These are phyloP conservation scores for Limnodromus scolopaceus DNA, from an alignment of 2,797 vertebrate genomes.

Conservation along the genomic window DNA sequence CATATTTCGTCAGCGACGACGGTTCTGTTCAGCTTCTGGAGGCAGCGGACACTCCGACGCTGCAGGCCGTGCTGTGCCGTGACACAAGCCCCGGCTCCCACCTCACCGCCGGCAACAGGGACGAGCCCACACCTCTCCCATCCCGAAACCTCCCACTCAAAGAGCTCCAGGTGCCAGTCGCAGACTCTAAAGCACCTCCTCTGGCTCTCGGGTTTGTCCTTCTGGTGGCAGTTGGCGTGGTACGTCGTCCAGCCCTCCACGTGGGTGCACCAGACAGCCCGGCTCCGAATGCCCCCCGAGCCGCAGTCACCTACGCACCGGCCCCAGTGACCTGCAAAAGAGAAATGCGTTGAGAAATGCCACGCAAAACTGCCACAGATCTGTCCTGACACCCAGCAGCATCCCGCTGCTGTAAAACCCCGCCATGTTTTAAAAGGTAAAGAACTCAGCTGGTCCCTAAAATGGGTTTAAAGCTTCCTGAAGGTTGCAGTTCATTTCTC, in stretches of 20 bases:
- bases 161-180: conserved; percentile 94
- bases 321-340: conserved; percentile 91
- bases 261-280: conserved; percentile 93
- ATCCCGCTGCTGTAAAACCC: no score
- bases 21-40: conserved; percentile 88
- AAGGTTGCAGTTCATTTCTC: not conserved
- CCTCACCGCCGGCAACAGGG: conserved; percentile 74
- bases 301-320: conserved; percentile 93
- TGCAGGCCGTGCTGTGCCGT: conserved; percentile 95
- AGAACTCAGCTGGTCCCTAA: not conserved
- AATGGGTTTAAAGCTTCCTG: not conserved
- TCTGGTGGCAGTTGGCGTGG: conserved; percentile 87
- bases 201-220: conserved; percentile 85
- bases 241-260: conserved; percentile 92
- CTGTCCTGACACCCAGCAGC: rapidly evolving
- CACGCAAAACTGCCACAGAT: rapidly evolving
- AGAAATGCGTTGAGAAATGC: not conserved
- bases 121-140: conserved; percentile 88
- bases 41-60: conserved; percentile 84
- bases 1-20: conserved; percentile 86
- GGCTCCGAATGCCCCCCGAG: conserved; percentile 85
- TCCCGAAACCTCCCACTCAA: conserved; percentile 90
- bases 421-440: rapidly evolving
- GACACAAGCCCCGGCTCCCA: conserved; percentile 80
- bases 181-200: conserved; percentile 94